Percentiles rank a stretch among this genome's conserved stretches.
Evolutionary conservation across 92 coral and sea anemone genomes (phyloP).

Genomic region (Porites evermanni): DNA sequence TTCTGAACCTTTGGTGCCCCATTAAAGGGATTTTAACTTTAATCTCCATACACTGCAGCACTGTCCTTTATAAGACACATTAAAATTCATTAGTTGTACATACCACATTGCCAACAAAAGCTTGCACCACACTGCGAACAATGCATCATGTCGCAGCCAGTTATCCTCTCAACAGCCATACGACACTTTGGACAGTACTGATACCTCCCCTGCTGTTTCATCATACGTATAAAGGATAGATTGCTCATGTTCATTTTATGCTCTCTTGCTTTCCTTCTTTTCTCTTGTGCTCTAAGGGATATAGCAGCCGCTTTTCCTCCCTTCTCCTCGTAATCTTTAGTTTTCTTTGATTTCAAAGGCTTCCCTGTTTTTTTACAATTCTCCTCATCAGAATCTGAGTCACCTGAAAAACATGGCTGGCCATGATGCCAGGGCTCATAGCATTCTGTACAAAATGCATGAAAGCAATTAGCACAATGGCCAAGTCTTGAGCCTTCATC

Average conservation of each 20-base stretch:
- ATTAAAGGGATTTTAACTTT: too few species aligned
- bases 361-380: slow-evolving; percentile 6
- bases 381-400: slow-evolving; percentile 44
- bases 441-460: slow-evolving; percentile 94
- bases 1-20: too few species aligned
- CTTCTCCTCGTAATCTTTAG: slow-evolving; percentile 16
- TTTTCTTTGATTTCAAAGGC: slow-evolving; percentile 20
- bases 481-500: slow-evolving; percentile 84
- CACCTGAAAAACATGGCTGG: slow-evolving; percentile 69
- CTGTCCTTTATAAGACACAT: too few species aligned
- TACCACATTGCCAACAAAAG: slow-evolving; percentile 98
- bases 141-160: slow-evolving; percentile 95
- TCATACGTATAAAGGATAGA: slow-evolving; percentile 62
- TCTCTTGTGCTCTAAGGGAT: not conserved
- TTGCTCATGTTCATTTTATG: slow-evolving; percentile 47
- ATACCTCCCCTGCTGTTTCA: slow-evolving; percentile 74
- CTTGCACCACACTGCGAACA: slow-evolving; percentile 84
- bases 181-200: slow-evolving; percentile 89
- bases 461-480: slow-evolving; percentile 85
- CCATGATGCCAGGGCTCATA: slow-evolving; percentile 87
- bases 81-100: slow-evolving; percentile 21
- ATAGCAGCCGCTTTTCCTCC: not conserved
- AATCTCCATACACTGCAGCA: too few species aligned
- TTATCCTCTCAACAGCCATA: slow-evolving; percentile 80
- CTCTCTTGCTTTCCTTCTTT: slow-evolving; percentile 13